These are phyloP conservation scores for Neosalanx taihuensis DNA, from an alignment of 2,797 vertebrate genomes.

Conservation along the genomic window DNA sequence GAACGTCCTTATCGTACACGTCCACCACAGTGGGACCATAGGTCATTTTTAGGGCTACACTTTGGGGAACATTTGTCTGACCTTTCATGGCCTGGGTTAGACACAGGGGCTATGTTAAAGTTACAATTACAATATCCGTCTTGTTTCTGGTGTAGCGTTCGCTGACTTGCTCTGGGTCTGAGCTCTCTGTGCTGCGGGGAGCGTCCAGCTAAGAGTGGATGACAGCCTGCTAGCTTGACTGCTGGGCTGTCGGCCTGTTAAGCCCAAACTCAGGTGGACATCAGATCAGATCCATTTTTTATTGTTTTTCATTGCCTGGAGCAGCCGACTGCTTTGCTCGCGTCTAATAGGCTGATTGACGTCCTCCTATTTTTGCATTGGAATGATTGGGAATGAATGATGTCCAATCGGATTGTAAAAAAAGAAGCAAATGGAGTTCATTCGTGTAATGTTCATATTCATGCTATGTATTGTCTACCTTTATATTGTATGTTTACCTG, in stretches of 20 bases:
- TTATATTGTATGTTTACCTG: conserved; percentile 57
- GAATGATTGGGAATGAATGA: conserved; percentile 50
- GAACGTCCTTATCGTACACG: conserved; percentile 33
- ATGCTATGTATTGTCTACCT: conserved; percentile 58
- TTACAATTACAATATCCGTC: not conserved
- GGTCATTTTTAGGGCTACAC: too few relatives aligned
- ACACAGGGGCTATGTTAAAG: conserved; percentile 25
- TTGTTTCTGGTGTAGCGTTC: not conserved
- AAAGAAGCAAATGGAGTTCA: conserved; percentile 50
- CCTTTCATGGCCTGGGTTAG: conserved; percentile 23
- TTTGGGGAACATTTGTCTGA: not conserved
- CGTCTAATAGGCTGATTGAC: conserved; percentile 36
- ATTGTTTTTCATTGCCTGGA: conserved; percentile 46
- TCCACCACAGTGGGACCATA: conserved; percentile 5
- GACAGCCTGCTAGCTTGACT: not conserved
- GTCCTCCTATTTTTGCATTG: conserved; percentile 38
- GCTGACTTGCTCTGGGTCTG: not conserved
- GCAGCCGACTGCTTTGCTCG: conserved; percentile 47
- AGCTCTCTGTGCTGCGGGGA: conserved; percentile 13
- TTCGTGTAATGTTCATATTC: conserved; percentile 59
- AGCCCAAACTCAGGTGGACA: conserved; percentile 69
- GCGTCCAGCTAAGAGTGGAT: conserved; percentile 29
- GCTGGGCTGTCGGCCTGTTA: conserved; percentile 34
- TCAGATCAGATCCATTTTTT: conserved; percentile 46
- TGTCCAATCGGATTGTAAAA: conserved; percentile 50